These are phyloP conservation scores for Mactromeris polynyma DNA, from an alignment of 2,888 invertebrate species.

Conservation along the genomic window DNA sequence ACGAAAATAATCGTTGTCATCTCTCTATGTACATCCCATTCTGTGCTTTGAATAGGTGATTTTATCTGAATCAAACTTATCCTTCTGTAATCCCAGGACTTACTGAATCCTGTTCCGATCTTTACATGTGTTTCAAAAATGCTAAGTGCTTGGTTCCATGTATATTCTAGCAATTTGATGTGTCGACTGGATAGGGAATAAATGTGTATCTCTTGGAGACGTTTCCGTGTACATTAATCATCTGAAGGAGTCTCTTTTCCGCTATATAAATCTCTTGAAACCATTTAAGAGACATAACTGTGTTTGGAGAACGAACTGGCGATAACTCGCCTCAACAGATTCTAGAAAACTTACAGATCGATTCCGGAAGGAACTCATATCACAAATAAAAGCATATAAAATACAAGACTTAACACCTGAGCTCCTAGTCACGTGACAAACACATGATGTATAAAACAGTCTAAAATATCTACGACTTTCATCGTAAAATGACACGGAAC, in stretches of 20 bases:
- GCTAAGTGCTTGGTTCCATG: no score
- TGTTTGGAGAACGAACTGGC: background rate
- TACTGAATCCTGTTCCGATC: no score
- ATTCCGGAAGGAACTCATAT: background rate
- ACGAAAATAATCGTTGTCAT: no score
- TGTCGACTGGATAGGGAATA: background rate
- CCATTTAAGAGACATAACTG: background rate
- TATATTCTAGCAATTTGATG: no score
- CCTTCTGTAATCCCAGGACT: no score
- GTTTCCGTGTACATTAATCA: background rate
- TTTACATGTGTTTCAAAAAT: no score
- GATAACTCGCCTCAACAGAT: background rate
- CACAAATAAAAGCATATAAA: background rate
- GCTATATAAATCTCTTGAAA: background rate
- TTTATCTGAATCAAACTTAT: no score
- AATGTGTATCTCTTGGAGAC: background rate
- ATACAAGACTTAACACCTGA: background rate
- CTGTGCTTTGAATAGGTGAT: no score
- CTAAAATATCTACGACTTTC: slow-evolving; percentile 24
- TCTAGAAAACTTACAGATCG: background rate
- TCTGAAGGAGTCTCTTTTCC: background rate
- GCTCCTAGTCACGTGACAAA: slow-evolving; percentile 10
- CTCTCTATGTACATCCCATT: no score
- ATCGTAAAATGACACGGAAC: slow-evolving; percentile 20
- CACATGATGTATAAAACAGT: background rate